Conservation (phyloP, 2,888 invertebrate species). For the Heptascelio sp. region DNA sequence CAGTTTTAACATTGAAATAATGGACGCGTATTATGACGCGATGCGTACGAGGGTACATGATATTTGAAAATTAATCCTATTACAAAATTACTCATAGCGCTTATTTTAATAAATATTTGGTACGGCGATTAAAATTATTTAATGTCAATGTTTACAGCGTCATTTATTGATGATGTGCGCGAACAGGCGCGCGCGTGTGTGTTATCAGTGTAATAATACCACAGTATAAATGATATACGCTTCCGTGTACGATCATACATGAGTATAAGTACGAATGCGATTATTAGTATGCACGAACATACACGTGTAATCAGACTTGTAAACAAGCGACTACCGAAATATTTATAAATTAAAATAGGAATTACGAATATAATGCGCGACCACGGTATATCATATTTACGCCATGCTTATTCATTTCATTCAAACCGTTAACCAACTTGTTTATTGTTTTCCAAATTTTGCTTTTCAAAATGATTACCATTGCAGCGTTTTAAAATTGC, state of each 20-base stretch:
- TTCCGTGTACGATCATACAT: constrained; percentile 43
- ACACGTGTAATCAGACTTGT: constrained; percentile 62
- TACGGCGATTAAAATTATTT: constrained; percentile 52
- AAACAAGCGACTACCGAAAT: constrained; percentile 55
- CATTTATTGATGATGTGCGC: constrained; percentile 32
- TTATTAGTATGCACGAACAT: constrained; percentile 60
- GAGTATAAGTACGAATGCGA: constrained; percentile 33
- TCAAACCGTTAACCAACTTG: constrained; percentile 3
- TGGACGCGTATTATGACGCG: constrained; percentile 10
- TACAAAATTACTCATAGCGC: constrained; percentile 30
- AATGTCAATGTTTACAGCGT: constrained; percentile 48
- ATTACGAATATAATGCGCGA: constrained; percentile 21
- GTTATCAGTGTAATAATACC: constrained; percentile 48
- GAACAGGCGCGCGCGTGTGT: constrained; percentile 10
- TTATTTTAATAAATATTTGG: constrained; percentile 51
- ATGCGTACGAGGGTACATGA: constrained; percentile 9
- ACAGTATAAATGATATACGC: constrained; percentile 49
- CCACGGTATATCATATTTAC: constrained; percentile 34
- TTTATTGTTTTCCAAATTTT: constrained; percentile 34
- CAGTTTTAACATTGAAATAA: constrained; percentile 11
- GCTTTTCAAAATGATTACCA: constrained; percentile 14
- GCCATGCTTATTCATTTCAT: constrained; percentile 26
- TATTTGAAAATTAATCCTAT: constrained; percentile 21
- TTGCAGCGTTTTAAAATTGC: not conserved
- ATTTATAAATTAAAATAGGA: constrained; percentile 52